Conservation (phyloP, 2,888 invertebrate genomes). For the Sialis fuliginosa region DNA sequence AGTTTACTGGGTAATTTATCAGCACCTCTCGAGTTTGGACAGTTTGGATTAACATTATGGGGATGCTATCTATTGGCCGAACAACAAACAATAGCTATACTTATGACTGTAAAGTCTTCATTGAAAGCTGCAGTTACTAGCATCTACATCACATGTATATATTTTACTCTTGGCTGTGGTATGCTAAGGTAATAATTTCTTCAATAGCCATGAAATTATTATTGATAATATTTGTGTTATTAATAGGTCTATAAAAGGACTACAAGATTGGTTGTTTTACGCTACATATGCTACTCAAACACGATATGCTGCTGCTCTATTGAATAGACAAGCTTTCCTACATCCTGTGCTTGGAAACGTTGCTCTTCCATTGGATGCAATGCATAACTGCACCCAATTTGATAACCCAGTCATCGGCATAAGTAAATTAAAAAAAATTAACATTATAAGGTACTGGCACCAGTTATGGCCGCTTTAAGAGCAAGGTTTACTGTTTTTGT, state of each 20-base stretch:
- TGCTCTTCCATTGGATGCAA: conserved; percentile 24
- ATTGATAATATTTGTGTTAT: conserved; percentile 2
- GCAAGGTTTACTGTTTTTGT: no score
- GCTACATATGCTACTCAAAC: conserved; percentile 63
- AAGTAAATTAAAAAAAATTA: no score
- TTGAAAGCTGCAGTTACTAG: conserved; percentile 62
- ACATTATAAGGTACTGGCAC: no score
- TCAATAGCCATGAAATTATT: no score
- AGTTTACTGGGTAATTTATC: conserved; percentile 38
- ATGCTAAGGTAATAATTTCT: conserved; percentile 48
- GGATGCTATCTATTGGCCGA: conserved; percentile 73
- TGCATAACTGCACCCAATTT: conserved; percentile 32
- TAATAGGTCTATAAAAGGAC: conserved; percentile 53
- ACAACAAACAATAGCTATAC: conserved; percentile 63
- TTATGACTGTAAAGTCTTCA: conserved; percentile 64
- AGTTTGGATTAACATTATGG: conserved; percentile 59
- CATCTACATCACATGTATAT: conserved; percentile 58
- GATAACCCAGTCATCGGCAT: no score
- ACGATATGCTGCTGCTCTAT: conserved; percentile 58
- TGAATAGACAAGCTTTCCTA: conserved; percentile 53
- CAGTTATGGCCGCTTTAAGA: no score
- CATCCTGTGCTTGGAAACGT: conserved; percentile 20
- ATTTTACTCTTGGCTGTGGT: conserved; percentile 53
- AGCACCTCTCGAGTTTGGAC: conserved; percentile 39
- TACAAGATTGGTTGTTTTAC: conserved; percentile 68